Evolutionary conservation across 2,113 vertebrate species (phyloP).

Genomic region (Dasypus novemcinctus): DNA sequence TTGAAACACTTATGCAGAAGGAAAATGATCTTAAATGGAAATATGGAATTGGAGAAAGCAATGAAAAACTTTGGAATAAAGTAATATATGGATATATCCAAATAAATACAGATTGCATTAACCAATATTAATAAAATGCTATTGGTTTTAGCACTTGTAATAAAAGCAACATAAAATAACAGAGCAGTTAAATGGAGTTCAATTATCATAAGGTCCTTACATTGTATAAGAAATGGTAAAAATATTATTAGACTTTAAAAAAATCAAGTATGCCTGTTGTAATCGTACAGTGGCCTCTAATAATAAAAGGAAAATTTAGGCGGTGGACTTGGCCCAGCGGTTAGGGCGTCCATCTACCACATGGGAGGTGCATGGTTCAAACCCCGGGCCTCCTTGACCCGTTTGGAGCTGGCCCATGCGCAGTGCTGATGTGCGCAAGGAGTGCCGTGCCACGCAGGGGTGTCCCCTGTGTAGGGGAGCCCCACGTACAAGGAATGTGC

Average conservation of each 20-base stretch:
- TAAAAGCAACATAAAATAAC: neutral
- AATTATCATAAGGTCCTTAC: neutral
- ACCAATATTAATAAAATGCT: neutral
- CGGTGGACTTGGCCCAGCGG: too few species aligned
- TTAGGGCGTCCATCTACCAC: too few species aligned
- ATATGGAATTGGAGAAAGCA: neutral
- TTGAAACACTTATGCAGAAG: neutral
- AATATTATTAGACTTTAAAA: neutral
- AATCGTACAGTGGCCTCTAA: neutral
- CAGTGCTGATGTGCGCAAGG: too few species aligned
- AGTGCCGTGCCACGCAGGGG: too few species aligned
- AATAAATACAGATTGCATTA: neutral
- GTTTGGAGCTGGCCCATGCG: too few species aligned
- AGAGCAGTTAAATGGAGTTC: neutral
- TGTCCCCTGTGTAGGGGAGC: too few species aligned
- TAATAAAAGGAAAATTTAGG: neutral
- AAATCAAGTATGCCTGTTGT: neutral
- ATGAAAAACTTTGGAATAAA: neutral
- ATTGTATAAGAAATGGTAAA: neutral
- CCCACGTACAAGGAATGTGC: too few species aligned
- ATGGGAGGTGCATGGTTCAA: too few species aligned
- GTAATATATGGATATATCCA: neutral
- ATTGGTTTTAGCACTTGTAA: neutral
- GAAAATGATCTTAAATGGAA: neutral
- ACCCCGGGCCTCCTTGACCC: too few species aligned